Percentiles rank a stretch among this genome's conserved stretches.
phyloP scores from a whole-genome alignment of 2,888 invertebrate genomes.

The Carabus problematicus region DNA sequence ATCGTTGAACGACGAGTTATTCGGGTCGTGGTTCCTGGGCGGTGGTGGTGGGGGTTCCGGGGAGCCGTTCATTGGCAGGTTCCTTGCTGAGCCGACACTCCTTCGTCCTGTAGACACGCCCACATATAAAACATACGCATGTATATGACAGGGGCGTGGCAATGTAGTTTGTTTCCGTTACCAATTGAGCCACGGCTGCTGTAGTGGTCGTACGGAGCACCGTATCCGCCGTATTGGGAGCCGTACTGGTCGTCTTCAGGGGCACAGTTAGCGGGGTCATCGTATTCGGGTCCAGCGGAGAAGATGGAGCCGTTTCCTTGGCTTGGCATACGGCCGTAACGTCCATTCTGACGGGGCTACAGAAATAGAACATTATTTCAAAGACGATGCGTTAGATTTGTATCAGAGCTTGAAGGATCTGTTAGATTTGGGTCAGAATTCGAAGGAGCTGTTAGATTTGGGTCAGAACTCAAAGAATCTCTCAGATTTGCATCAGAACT shows the following conservation, averaged over 20 bases:
- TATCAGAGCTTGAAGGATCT: too few relatives aligned
- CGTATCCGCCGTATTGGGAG: conserved; percentile 80
- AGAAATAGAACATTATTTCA: conserved; percentile 3
- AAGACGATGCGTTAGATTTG: too few relatives aligned
- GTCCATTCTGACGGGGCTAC: conserved; percentile 72
- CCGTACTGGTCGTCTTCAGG: conserved; percentile 92
- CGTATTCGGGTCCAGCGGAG: conserved; percentile 86
- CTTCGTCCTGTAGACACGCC: conserved; percentile 58
- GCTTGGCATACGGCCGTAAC: conserved; percentile 68
- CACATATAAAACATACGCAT: neutral
- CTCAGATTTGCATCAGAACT: too few relatives aligned
- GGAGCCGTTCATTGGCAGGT: conserved; percentile 66
- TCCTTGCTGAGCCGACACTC: conserved; percentile 67
- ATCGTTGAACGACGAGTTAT: conserved; percentile 84
- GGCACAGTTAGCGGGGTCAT: conserved; percentile 91
- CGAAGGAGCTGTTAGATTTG: too few relatives aligned
- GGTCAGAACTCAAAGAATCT: too few relatives aligned
- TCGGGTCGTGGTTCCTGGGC: conserved; percentile 82
- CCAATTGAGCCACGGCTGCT: conserved; percentile 86
- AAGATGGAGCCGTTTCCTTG: conserved; percentile 83
- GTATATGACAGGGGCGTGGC: conserved; percentile 37
- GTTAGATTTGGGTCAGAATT: too few relatives aligned
- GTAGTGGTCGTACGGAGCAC: conserved; percentile 89
- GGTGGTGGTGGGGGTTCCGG: conserved; percentile 76
- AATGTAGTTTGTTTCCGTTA: conserved; percentile 2